Conservation (phyloP, 2,888 invertebrate species). For the Unio pictorum region DNA sequence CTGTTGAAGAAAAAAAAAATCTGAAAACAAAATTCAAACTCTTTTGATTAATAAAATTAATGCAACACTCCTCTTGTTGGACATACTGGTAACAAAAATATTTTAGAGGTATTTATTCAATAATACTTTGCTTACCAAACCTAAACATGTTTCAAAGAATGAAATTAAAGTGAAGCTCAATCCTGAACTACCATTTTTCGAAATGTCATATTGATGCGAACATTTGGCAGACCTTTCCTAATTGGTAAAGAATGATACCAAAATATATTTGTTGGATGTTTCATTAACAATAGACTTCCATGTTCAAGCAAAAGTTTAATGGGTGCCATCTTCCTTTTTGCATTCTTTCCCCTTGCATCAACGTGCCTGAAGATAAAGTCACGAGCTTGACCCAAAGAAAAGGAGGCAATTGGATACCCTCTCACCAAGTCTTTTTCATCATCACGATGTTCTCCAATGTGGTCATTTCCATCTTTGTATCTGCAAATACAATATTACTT, state of each 20-base stretch:
- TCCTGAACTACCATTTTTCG: constrained; percentile 43
- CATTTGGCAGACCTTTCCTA: constrained; percentile 75
- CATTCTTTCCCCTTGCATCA: constrained; percentile 62
- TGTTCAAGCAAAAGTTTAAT: constrained; percentile 77
- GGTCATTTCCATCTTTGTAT: constrained; percentile 80
- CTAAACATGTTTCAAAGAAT: too few species aligned
- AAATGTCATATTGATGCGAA: constrained; percentile 77
- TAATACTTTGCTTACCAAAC: too few species aligned
- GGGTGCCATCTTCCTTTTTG: constrained; percentile 66
- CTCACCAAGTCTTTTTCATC: constrained; percentile 80
- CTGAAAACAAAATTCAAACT: too few species aligned
- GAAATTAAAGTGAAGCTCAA: background rate
- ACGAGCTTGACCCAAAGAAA: constrained; percentile 79
- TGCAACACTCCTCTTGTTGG: too few species aligned
- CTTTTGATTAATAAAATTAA: too few species aligned
- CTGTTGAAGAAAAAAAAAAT: too few species aligned
- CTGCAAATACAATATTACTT: constrained; percentile 67
- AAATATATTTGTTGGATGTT: constrained; percentile 79
- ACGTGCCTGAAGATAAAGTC: constrained; percentile 79
- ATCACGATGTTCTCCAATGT: constrained; percentile 82
- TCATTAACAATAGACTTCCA: constrained; percentile 81
- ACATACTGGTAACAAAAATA: too few species aligned
- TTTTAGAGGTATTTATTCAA: too few species aligned
- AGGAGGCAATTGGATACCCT: constrained; percentile 79
- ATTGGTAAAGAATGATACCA: constrained; percentile 83